Evolutionary conservation across 2,797 vertebrate genomes (phyloP).

Genomic region (Anabacerthia variegaticeps): DNA sequence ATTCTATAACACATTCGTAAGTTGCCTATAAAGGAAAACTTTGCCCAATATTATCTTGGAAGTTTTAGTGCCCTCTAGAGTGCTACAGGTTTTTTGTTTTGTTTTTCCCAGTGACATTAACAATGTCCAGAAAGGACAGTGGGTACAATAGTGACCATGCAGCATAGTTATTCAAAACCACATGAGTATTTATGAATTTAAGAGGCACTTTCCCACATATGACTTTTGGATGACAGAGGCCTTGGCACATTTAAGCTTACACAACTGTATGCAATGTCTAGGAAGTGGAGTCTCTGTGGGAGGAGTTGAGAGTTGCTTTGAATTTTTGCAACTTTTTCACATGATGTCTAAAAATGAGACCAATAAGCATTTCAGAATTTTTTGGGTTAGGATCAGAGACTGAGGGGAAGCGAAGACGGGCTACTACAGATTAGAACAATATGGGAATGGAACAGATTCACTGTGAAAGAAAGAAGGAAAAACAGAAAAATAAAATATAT

Average conservation of each 20-base stretch:
- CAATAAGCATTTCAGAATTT: not conserved
- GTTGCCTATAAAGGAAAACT: not conserved
- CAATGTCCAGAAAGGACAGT: not conserved
- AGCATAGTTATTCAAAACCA: not conserved
- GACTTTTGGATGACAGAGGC: not conserved
- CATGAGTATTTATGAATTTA: not conserved
- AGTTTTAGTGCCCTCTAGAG: constrained; percentile 73
- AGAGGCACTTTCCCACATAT: not conserved
- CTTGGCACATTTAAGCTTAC: not conserved
- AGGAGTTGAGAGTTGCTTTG: not conserved
- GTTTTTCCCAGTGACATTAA: not conserved
- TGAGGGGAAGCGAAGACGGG: not conserved
- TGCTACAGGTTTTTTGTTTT: not conserved
- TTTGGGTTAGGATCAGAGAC: not conserved
- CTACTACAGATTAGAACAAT: not conserved
- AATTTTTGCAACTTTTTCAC: not conserved
- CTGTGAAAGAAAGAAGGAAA: not conserved
- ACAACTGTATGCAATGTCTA: not conserved
- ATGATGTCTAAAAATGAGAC: not conserved
- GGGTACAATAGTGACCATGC: not conserved
- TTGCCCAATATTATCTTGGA: not conserved
- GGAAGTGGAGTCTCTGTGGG: not conserved
- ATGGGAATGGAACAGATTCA: not conserved
- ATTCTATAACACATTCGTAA: not conserved
- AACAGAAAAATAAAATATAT: not conserved